phyloP scores from a whole-genome alignment of 2,888 invertebrate genomes.

The Ferdinandea cuprea region DNA sequence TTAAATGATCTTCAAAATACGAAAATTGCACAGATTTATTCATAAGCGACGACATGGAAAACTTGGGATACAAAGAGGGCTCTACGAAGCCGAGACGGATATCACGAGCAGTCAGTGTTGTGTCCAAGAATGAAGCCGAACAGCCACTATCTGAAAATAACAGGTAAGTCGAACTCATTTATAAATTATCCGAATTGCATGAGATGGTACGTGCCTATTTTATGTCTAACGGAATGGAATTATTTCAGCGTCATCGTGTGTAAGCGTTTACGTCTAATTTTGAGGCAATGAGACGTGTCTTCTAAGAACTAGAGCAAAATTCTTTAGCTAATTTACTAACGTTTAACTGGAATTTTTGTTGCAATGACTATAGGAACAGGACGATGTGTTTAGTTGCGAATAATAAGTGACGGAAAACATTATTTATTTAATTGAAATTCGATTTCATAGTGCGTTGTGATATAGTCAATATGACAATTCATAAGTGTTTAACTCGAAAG shows the following conservation, averaged over 20 bases:
- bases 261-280: not conserved
- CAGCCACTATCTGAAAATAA: constrained; percentile 82
- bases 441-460: no score
- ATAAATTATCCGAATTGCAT: not conserved
- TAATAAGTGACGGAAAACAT: no score
- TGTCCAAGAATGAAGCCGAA: constrained; percentile 82
- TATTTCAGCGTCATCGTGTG: not conserved
- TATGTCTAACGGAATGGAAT: no score
- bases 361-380: no score
- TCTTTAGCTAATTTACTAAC: not conserved
- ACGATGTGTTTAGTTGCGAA: no score
- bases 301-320: not conserved
- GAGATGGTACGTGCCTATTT: not conserved
- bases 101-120: constrained; percentile 82
- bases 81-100: constrained; percentile 82
- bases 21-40: constrained; percentile 37
- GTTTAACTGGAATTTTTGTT: not conserved
- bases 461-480: no score
- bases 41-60: constrained; percentile 84
- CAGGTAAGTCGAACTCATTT: constrained; percentile 72
- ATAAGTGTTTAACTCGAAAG: no score
- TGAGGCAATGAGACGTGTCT: not conserved
- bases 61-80: constrained; percentile 87
- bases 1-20: constrained; percentile 60
- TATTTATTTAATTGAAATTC: no score